phyloP scores from a whole-genome alignment of 2,888 invertebrate genomes.

The Eupithecia insigniata region DNA sequence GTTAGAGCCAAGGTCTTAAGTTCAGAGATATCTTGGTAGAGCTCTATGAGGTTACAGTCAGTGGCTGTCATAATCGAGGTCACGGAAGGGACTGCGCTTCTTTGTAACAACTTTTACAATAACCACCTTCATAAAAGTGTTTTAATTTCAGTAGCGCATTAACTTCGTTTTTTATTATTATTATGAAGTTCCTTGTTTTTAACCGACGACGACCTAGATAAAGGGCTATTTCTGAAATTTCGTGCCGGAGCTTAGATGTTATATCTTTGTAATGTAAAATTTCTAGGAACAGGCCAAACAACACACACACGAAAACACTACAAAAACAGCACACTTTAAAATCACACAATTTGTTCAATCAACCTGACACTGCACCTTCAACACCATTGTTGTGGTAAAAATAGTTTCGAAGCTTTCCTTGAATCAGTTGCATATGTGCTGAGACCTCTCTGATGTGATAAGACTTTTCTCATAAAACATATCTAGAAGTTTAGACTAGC shows the following conservation, averaged over 20 bases:
- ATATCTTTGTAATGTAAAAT: background rate
- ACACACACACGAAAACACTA: background rate
- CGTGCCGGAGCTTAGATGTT: background rate
- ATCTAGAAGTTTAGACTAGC: constrained; percentile 18
- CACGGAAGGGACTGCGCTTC: constrained; percentile 16
- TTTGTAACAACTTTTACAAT: constrained; percentile 23
- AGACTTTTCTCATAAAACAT: background rate
- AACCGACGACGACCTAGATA: background rate
- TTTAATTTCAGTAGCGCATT: background rate
- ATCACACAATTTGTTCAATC: background rate
- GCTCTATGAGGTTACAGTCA: constrained; percentile 19
- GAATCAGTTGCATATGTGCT: background rate
- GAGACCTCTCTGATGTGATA: background rate
- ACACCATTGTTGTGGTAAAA: background rate
- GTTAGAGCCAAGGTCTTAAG: background rate
- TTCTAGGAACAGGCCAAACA: background rate
- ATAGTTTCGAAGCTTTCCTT: background rate
- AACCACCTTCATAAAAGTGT: constrained; percentile 10
- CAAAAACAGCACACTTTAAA: background rate
- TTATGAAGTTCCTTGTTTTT: background rate
- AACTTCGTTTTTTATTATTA: background rate
- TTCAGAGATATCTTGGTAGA: background rate
- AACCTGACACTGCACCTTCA: background rate
- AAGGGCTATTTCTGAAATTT: background rate
- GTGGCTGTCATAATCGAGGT: constrained; percentile 30